phyloP scores from a whole-genome alignment of 2,888 invertebrate species.

The Orthonychiurus folsomi region DNA sequence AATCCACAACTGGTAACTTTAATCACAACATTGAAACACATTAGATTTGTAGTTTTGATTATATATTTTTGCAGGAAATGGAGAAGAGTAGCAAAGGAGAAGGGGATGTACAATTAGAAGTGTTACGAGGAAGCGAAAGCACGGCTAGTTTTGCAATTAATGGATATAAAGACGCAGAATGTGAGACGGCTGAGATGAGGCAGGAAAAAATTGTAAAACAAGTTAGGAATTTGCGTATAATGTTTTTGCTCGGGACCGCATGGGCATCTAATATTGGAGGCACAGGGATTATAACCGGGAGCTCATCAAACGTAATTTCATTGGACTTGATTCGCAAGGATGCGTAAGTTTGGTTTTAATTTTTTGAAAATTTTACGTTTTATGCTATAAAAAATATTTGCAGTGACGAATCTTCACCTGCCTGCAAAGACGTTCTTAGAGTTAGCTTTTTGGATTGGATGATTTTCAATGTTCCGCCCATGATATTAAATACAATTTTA shows the following conservation, averaged over 20 bases:
- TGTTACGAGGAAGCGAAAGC: not conserved
- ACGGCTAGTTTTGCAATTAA: not conserved
- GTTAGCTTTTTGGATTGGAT: conserved; percentile 39
- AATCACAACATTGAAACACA: not conserved
- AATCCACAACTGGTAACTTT: not conserved
- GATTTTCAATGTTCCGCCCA: conserved; percentile 34
- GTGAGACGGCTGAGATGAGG: not conserved
- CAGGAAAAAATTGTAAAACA: conserved; percentile 19
- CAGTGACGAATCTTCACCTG: conserved; percentile 32
- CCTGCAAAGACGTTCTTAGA: conserved; percentile 26
- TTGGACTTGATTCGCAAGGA: conserved; percentile 36
- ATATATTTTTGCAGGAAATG: conserved; percentile 4
- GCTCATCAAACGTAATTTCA: conserved; percentile 33
- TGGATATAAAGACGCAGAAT: not conserved
- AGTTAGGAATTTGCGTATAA: conserved; percentile 29
- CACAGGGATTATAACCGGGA: conserved; percentile 34
- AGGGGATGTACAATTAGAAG: not conserved
- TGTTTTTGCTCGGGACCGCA: conserved; percentile 37
- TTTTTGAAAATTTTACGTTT: conserved; percentile 2
- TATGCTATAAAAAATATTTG: not conserved
- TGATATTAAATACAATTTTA: conserved; percentile 27
- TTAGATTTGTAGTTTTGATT: not conserved
- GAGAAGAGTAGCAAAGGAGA: not conserved
- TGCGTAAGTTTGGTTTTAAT: conserved; percentile 24
- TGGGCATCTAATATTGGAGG: conserved; percentile 38